Percentiles rank a stretch among this genome's conserved stretches.
Evolutionary conservation across 1,140 invertebrate genomes (phyloP).

Genomic region (Aphelinus atriplicis): DNA sequence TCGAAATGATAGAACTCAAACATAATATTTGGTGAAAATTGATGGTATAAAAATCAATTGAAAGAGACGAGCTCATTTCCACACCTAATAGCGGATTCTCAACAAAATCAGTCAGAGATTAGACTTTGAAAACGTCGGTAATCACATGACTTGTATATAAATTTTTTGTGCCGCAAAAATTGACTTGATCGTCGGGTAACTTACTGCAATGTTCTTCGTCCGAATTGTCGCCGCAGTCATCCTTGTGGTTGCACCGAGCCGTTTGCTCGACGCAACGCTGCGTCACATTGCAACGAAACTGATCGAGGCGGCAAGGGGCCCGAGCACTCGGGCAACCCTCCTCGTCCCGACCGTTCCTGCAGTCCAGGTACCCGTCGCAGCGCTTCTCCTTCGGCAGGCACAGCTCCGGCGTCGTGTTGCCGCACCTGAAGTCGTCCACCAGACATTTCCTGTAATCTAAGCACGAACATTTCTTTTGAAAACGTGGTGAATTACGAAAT

Average conservation of each 20-base stretch:
- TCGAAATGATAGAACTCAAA: too few relatives aligned
- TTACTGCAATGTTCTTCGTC: conserved; percentile 88
- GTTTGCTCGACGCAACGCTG: conserved; percentile 84
- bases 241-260: conserved; percentile 87
- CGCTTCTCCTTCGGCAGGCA: conserved; percentile 88
- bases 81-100: too few relatives aligned
- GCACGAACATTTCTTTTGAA: conserved; percentile 47
- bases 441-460: conserved; percentile 87
- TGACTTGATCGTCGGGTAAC: conserved; percentile 51
- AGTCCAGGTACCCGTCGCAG: conserved; percentile 90
- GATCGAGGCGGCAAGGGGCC: conserved; percentile 79
- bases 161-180: too few relatives aligned
- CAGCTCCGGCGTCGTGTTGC: conserved; percentile 70
- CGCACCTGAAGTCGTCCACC: conserved; percentile 84
- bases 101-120: too few relatives aligned
- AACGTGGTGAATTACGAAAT: too few relatives aligned
- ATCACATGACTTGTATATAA: too few relatives aligned
- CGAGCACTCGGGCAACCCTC: conserved; percentile 71
- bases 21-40: too few relatives aligned
- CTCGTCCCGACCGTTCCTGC: conserved; percentile 87
- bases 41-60: too few relatives aligned
- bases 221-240: conserved; percentile 90
- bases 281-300: conserved; percentile 88
- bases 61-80: too few relatives aligned
- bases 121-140: too few relatives aligned